A percentile compares a stretch with the other conserved stretches of the same genome.
Evolutionary conservation across 1,140 invertebrate genomes (phyloP).

Genomic region (Drosophila serrata): DNA sequence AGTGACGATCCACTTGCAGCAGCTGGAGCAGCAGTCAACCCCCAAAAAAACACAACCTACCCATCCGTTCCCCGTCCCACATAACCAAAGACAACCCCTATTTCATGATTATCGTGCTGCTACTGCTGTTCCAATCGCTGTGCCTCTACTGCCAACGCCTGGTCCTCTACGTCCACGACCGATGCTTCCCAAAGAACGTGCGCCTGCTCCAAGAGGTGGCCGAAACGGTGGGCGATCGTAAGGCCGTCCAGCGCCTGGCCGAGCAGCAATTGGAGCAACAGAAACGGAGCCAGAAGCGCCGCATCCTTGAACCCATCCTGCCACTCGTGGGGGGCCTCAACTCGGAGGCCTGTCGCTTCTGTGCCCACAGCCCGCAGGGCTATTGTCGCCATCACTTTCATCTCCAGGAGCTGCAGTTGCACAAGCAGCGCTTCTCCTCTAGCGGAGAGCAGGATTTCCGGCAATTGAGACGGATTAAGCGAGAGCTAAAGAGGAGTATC

Average conservation of each 20-base stretch:
- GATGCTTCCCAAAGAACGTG: constrained; percentile 81
- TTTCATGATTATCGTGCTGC: constrained; percentile 84
- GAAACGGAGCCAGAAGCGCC: constrained; percentile 67
- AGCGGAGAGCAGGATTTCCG: constrained; percentile 61
- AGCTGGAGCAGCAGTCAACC: constrained; percentile 32
- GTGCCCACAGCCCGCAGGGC: constrained; percentile 81
- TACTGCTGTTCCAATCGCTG: constrained; percentile 84
- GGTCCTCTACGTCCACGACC: constrained; percentile 80
- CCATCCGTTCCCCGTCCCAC: neutral
- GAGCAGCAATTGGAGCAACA: constrained; percentile 64
- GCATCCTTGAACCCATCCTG: constrained; percentile 60
- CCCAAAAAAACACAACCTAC: constrained; percentile 35
- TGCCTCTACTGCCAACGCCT: constrained; percentile 84
- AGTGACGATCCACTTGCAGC: constrained; percentile 11
- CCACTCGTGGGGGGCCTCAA: constrained; percentile 57
- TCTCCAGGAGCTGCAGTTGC: constrained; percentile 68
- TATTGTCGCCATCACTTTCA: constrained; percentile 83
- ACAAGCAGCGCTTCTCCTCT: constrained; percentile 23
- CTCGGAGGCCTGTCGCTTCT: constrained; percentile 78
- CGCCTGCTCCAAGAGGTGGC: constrained; percentile 78
- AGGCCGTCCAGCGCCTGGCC: constrained; percentile 68
- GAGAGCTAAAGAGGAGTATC: constrained; percentile 70
- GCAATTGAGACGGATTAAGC: constrained; percentile 62
- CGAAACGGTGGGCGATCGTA: constrained; percentile 80
- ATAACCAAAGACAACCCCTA: constrained; percentile 48